These are phyloP conservation scores for Ditylenchus dipsaci DNA, from an alignment of 1,140 invertebrate genomes.

Conservation along the genomic window DNA sequence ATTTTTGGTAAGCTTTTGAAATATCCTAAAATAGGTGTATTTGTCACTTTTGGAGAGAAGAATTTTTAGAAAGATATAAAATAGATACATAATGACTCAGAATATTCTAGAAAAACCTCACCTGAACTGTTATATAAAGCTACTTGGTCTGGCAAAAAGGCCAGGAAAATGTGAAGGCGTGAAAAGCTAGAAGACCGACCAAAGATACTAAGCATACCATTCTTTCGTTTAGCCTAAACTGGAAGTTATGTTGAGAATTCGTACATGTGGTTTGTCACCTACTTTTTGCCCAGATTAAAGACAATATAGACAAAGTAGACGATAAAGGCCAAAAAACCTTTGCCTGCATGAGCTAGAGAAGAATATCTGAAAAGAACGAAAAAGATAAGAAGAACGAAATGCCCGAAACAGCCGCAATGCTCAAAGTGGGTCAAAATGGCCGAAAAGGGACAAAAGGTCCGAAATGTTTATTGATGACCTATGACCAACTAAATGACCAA, in stretches of 20 bases:
- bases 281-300: conserved; percentile 31
- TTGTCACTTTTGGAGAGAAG: too few species aligned
- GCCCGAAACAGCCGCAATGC: too few species aligned
- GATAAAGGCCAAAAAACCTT: conserved; percentile 9
- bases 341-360: conserved; percentile 24
- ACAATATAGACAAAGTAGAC: conserved; percentile 30
- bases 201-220: conserved; percentile 16
- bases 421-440: too few species aligned
- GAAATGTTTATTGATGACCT: too few species aligned
- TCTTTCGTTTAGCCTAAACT: conserved; percentile 31
- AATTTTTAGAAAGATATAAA: too few species aligned
- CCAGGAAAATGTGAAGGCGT: conserved; percentile 38
- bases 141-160: conserved; percentile 23
- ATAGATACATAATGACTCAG: too few species aligned
- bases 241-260: conserved; percentile 5
- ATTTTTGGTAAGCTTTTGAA: too few species aligned
- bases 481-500: too few species aligned
- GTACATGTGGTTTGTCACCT: background rate
- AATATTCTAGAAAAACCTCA: background rate
- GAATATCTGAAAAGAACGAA: too few species aligned
- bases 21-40: too few species aligned
- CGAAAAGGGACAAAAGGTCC: too few species aligned
- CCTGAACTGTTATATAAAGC: conserved; percentile 10
- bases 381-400: too few species aligned
- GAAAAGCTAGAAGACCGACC: conserved; percentile 20